Percentiles rank a stretch among this genome's conserved stretches.
These are phyloP conservation scores for Onchidella celtica DNA, from an alignment of 2,888 invertebrate species.

Conservation along the genomic window DNA sequence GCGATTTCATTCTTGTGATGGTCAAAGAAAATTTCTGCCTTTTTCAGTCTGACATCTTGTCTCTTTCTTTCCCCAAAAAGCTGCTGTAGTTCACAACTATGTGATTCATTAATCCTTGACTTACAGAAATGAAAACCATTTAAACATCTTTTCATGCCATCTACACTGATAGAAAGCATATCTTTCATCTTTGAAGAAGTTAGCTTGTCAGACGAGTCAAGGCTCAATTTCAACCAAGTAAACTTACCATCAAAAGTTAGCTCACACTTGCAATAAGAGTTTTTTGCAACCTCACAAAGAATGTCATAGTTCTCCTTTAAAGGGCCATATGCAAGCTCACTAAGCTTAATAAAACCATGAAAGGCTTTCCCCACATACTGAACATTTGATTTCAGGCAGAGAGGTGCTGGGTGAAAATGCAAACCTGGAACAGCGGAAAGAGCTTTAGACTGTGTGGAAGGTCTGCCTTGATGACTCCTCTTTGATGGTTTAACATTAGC, in stretches of 20 bases:
- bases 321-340: conserved; percentile 4
- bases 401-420: too few species aligned
- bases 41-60: neutral
- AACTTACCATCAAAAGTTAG: neutral
- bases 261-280: neutral
- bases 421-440: too few species aligned
- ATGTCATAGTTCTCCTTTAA: neutral
- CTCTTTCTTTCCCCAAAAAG: neutral
- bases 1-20: neutral
- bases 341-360: neutral
- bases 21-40: conserved; percentile 6
- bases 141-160: neutral
- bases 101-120: neutral
- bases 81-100: conserved; percentile 14
- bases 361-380: too few species aligned
- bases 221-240: neutral
- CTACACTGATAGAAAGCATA: neutral
- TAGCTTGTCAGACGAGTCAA: conserved; percentile 16
- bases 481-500: too few species aligned
- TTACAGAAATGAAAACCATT: neutral
- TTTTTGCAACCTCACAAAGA: neutral
- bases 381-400: too few species aligned
- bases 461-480: too few species aligned
- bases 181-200: neutral
- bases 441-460: too few species aligned